Conservation (phyloP, 2,888 invertebrate genomes). For the Tipula unca region DNA sequence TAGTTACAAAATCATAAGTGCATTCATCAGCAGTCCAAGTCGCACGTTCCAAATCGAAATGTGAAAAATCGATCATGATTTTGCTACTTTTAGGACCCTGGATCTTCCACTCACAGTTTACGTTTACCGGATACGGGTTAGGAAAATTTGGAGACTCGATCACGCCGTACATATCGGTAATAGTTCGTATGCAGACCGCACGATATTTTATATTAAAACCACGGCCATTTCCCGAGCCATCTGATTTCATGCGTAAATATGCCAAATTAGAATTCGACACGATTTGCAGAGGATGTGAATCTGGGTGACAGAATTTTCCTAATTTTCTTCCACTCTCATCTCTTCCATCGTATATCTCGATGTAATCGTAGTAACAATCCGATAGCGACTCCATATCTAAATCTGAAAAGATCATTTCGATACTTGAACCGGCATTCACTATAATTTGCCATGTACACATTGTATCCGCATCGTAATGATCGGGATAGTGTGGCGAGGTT, state of each 20-base stretch:
- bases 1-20: slow-evolving; percentile 50
- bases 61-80: slow-evolving; percentile 73
- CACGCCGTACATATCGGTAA: slow-evolving; percentile 48
- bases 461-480: slow-evolving; percentile 56
- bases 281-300: slow-evolving; percentile 42
- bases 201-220: slow-evolving; percentile 74
- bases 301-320: slow-evolving; percentile 54
- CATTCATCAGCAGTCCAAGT: slow-evolving; percentile 39
- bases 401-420: slow-evolving; percentile 59
- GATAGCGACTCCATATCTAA: slow-evolving; percentile 56
- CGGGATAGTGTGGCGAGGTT: slow-evolving; percentile 80
- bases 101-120: slow-evolving; percentile 71
- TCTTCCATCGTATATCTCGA: slow-evolving; percentile 61
- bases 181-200: slow-evolving; percentile 40
- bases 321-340: slow-evolving; percentile 46
- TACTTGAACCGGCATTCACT: slow-evolving; percentile 60
- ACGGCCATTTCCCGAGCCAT: slow-evolving; percentile 51
- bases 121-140: slow-evolving; percentile 48
- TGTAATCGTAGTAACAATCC: slow-evolving; percentile 59
- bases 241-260: slow-evolving; percentile 64
- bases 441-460: slow-evolving; percentile 76
- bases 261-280: slow-evolving; percentile 54
- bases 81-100: slow-evolving; percentile 67
- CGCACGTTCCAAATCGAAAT: slow-evolving; percentile 54
- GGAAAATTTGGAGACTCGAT: slow-evolving; percentile 86